Base-by-base conservation (phyloP, 2,888 invertebrate genomes). In the Synanthedon tipuliformis region DNA sequence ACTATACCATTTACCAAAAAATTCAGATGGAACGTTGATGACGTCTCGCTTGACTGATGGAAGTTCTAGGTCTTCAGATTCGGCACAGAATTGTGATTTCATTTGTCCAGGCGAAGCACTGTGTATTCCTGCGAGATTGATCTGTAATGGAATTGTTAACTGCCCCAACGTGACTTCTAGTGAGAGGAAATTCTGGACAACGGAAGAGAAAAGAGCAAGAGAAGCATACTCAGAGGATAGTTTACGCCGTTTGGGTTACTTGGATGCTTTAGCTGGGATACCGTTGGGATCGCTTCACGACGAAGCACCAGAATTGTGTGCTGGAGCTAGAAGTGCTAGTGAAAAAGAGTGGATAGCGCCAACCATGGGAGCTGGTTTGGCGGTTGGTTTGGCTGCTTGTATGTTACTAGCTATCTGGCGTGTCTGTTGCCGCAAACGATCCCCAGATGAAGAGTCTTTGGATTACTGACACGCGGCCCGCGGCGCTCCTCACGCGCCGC, bases 101-200 rank as follows among this genome's bases (percentile, higher is more conserved):
- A 90, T 93, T 55, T 97, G 96, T 77, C 96, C 96, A 0, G 95
- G 95, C 3, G 92, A 94, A 61, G 92, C 93, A 7, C 88, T 94
- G 16, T 96, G 96, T 72, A 95, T 96, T 69, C 95, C 95, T 4
- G 91, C 92, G 16, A 89, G 94, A 65, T 84, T 96, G 23, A 91
- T 96, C 2, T 96, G 96, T 76, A 96, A 96, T 70, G 96, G 96
- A 4, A 90, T 95, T 3, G 89, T 94, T 13, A 96, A 96, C 74
- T 96, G 96, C 75, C 96, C 96, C 1, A 93, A 93, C 69, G 81
- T 90, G 13, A 91, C 92, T 1, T 75, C 81, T 34, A 77, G 77
- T 41, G 90, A 89, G 62, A 75, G 80, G 40, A 85, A 81, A 55
- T 83, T 79, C 62, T 85, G 84, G 85, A 82, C 84, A n/a, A 68